phyloP scores from a whole-genome alignment of 2,888 invertebrate genomes.

The Ochropleura leucogaster region DNA sequence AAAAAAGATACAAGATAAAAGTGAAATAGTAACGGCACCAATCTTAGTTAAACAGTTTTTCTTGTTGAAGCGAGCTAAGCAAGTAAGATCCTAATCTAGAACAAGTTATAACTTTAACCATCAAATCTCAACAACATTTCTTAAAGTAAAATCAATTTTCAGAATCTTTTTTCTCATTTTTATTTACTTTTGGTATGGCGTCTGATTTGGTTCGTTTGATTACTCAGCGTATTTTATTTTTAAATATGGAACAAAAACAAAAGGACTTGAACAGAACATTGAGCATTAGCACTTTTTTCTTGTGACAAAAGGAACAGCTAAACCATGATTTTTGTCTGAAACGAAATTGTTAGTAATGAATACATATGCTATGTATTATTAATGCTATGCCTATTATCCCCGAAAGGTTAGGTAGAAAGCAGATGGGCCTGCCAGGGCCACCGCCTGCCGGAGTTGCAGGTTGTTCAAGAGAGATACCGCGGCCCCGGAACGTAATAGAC shows the following conservation, averaged over 20 bases:
- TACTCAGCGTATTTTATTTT: background rate
- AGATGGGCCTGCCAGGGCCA: no score
- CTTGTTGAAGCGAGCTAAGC: conserved; percentile 16
- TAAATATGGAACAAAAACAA: background rate
- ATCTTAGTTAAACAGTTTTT: conserved; percentile 41
- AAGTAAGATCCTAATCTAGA: conserved; percentile 41
- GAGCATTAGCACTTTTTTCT: background rate
- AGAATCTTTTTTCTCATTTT: background rate
- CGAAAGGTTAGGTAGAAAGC: no score
- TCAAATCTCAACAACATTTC: conserved; percentile 20
- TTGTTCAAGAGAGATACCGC: no score
- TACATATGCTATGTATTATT: no score
- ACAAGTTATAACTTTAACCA: conserved; percentile 41
- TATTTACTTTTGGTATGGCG: background rate
- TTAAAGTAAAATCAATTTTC: conserved; percentile 10
- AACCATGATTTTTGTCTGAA: background rate
- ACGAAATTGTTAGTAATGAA: background rate
- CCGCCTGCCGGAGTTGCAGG: no score
- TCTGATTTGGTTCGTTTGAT: conserved; percentile 5
- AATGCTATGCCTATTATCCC: no score
- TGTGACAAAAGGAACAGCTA: background rate
- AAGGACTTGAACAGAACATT: background rate
- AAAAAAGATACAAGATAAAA: conserved; percentile 5
- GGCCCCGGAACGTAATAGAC: no score
- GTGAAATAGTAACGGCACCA: conserved; percentile 16